phyloP scores from a whole-genome alignment of 2,888 invertebrate genomes.

The Loripinus fragilis region DNA sequence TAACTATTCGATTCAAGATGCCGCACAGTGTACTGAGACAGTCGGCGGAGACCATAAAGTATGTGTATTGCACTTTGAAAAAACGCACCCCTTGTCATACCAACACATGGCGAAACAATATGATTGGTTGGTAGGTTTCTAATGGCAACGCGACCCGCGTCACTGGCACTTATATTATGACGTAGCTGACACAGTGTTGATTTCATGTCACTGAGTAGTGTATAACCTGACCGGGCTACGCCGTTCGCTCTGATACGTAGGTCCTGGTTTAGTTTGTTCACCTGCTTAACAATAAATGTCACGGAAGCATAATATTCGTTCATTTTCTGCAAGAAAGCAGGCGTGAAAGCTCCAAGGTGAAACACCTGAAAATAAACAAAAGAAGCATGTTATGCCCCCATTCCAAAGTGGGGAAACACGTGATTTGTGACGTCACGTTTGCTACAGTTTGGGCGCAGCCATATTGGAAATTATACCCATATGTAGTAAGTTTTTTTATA shows the following conservation, averaged over 20 bases:
- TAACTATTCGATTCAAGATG: too few relatives aligned
- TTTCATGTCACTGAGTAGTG: not conserved
- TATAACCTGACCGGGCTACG: not conserved
- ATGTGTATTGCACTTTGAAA: not conserved
- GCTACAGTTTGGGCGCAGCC: too few relatives aligned
- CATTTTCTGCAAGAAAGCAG: not conserved
- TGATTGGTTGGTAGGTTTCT: too few relatives aligned
- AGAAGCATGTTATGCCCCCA: too few relatives aligned
- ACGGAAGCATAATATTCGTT: not conserved
- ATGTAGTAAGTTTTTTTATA: too few relatives aligned
- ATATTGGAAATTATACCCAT: too few relatives aligned
- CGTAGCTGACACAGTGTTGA: not conserved
- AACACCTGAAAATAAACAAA: not conserved
- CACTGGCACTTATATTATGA: not conserved
- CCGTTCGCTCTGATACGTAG: not conserved
- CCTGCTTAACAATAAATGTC: not conserved
- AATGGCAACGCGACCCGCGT: too few relatives aligned
- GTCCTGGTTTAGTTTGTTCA: not conserved
- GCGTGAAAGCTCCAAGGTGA: not conserved
- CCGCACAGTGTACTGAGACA: not conserved
- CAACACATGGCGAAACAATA: not conserved
- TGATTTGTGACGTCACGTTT: too few relatives aligned
- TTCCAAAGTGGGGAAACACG: too few relatives aligned
- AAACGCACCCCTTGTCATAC: not conserved
- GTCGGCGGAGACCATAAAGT: not conserved